A percentile compares a stretch with the other conserved stretches of the same genome.
These are phyloP conservation scores for Nesometra sesokonis DNA, from an alignment of 35 echinoderm and acorn worm species.

Conservation along the genomic window DNA sequence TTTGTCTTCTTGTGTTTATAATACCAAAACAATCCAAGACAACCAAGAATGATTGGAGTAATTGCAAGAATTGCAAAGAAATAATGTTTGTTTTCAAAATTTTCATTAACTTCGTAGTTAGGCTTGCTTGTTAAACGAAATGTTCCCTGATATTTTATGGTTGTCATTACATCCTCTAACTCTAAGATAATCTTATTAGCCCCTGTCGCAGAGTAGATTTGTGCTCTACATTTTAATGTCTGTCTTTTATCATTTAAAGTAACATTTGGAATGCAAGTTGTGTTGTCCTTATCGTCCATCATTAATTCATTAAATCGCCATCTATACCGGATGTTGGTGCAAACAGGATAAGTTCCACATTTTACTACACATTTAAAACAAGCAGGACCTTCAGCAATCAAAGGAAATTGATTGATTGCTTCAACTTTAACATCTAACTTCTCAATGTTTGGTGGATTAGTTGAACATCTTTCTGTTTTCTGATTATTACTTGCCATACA, in stretches of 20 bases:
- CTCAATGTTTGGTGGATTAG: not conserved
- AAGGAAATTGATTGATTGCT: not conserved
- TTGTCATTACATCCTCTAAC: not conserved
- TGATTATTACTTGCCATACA: not conserved
- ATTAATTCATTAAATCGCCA: not conserved
- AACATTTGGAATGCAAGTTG: not conserved
- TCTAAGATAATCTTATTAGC: not conserved
- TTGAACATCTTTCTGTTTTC: not conserved
- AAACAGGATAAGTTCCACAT: not conserved
- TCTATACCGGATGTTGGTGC: not conserved
- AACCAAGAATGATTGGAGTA: too few relatives aligned
- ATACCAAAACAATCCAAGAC: too few relatives aligned
- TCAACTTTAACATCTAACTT: not conserved
- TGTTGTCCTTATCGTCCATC: too few relatives aligned
- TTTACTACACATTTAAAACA: not conserved
- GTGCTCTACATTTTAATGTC: not conserved
- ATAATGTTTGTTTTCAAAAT: too few relatives aligned
- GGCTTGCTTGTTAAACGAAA: too few relatives aligned
- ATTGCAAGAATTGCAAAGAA: too few relatives aligned
- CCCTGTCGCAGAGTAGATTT: not conserved
- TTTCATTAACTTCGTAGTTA: too few relatives aligned
- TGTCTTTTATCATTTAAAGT: not conserved
- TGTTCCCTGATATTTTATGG: too few relatives aligned
- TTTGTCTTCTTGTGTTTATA: too few relatives aligned
- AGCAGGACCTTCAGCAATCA: not conserved